Percentiles rank a stretch among this genome's conserved stretches.
Evolutionary conservation across 1,140 invertebrate genomes (phyloP).

Genomic region (Phymastichus coffea): DNA sequence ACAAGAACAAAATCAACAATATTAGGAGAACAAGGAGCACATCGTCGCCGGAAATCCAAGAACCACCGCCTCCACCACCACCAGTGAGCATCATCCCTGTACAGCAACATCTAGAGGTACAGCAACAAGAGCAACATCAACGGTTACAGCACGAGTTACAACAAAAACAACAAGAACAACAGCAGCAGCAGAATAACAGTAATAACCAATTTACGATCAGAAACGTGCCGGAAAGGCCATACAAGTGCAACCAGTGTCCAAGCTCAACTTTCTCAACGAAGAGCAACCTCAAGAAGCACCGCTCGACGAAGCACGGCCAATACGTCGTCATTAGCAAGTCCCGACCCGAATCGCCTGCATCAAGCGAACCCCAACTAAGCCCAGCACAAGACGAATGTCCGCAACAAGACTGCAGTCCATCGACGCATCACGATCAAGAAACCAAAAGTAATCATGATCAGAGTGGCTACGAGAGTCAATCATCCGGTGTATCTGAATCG

Average conservation of each 20-base stretch:
- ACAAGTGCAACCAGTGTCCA: constrained; percentile 81
- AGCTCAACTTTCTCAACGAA: constrained; percentile 83
- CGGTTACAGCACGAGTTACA: constrained; percentile 29
- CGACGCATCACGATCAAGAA: background rate
- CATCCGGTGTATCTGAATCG: constrained; percentile 39
- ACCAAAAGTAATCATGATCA: constrained; percentile 43
- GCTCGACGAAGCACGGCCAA: constrained; percentile 67
- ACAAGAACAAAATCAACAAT: constrained; percentile 64
- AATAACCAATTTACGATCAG: constrained; percentile 55
- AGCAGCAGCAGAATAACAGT: constrained; percentile 13
- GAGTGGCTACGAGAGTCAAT: constrained; percentile 54
- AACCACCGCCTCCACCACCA: constrained; percentile 24
- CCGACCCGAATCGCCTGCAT: constrained; percentile 41
- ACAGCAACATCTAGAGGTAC: constrained; percentile 27
- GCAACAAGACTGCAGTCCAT: background rate
- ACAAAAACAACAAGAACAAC: constrained; percentile 52
- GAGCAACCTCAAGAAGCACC: constrained; percentile 77
- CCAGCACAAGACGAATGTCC: constrained; percentile 30
- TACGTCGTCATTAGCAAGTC: constrained; percentile 38
- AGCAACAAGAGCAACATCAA: constrained; percentile 41
- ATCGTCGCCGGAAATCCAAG: constrained; percentile 41
- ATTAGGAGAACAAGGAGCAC: constrained; percentile 47
- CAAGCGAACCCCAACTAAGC: constrained; percentile 46
- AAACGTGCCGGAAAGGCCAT: constrained; percentile 77
- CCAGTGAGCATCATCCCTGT: constrained; percentile 27